Evolutionary conservation across 2,113 vertebrate species (phyloP), one percentile per base, ranked within the genome.

Genomic region (Eulemur macaco): DNA sequence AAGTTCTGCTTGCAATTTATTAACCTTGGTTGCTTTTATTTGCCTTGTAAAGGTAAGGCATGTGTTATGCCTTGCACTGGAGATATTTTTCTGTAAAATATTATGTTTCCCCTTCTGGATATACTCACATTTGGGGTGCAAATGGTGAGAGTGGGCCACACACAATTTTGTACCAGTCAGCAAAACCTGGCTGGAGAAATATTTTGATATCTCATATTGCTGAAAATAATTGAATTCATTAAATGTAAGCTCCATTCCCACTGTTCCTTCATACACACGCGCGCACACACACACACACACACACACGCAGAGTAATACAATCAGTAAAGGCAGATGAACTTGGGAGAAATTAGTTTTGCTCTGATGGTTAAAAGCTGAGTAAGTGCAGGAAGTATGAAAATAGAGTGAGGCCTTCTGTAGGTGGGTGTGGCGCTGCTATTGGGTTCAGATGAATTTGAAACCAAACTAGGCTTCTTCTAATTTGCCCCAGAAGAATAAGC

Each of bases 171-270:
- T 47, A 69, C 34, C 6, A 68, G 52, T 86, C 81, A 94, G 74
- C 47, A 94, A 92, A 94, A 90, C 42, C 17, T 85, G 58, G 23
- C 25, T 81, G 6, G 39, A 73, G 52, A 87, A 87, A 90, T 95
- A 96, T 76, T 92, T 97, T 89, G 69, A 69, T 92, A 95, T 77
- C 56, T 96, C 50, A 64, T 54, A 63, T 93, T 91, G 11, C 50
- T 94, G 56, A 93, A 91, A 96, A 78, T 91, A 91, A 86, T 42
- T 76, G 63, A 93, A 8, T 42, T 83, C n/a, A 87, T 81, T 92
- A 81, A 96, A 92, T 71, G 20, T 73, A 85, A 94, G 12, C 20
- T 80, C 66, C 31, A 50, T 84, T 18, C 2, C 20, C 34, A 52
- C 4, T 76, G 4, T 56, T 66, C 52, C 25, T 39, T 68, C 34